Evolutionary conservation across 2,888 invertebrate species (phyloP), one percentile per base, ranked within the genome.

Genomic region (Criorhina ranunculi): DNA sequence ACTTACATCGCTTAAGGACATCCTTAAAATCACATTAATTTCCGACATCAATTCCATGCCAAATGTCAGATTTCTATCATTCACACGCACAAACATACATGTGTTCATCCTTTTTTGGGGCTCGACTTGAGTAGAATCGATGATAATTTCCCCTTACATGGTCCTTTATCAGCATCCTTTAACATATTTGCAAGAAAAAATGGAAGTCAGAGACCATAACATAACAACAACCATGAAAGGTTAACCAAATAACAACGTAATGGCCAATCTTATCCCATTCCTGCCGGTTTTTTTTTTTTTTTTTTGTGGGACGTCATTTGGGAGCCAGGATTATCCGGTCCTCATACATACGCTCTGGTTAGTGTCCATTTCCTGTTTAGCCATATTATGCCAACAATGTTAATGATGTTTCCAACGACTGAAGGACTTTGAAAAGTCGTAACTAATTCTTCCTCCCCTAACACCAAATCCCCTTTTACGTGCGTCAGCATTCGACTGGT

Each of bases 161-260:
- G 37, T 37, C 57, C 37, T n/a, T 35, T n/a, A n/a, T 1, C 4
- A 9, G 31, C 17, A 2, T 17, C 49, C n/a, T 8, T 2, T 17
- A 44, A 1, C 24, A 4, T 2, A 4, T 17, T 7, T 17, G 0
- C 11, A 31, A 12, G 31, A 15, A 11, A 24, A 24, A 29, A 31
- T 31, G 31, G 24, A 24, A 53, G 51, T 24, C 12, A 8, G 31
- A 7, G 29, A 15, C 29, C 15, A 31, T 12, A n/a, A 19, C 15
- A 31, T 12, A n/a, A 19, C 40, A 40, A 24, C 24, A 37, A 37
- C n/a, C 29, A 37, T 72, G 29, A 60, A 72, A 72, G 72, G 72
- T 72, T 72, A 72, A 60, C 51, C 49, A 72, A 72, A 72, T n/a
- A 72, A 60, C 60, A 42, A 51, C 60, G 60, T 59, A 70, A 69